Base-by-base conservation (phyloP, 1,140 invertebrate species). In the Zaprionus capensis region DNA sequence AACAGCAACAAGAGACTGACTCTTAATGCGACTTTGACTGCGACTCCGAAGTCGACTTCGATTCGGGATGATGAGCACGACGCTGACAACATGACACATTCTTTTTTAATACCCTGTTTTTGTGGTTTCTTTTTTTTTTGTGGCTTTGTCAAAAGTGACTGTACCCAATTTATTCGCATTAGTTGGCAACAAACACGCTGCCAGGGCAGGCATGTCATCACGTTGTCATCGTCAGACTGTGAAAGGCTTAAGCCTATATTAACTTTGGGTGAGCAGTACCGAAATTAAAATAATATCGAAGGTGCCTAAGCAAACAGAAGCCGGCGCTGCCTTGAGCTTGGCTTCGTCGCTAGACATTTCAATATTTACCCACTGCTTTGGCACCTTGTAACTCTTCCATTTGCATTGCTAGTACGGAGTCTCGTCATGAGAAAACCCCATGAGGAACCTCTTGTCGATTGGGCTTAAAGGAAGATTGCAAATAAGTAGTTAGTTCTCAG, bases 151-250 rank as follows among this genome's bases (percentile, higher is more conserved):
- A 76, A 46, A 46, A 71, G 82, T 87, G 79, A 85, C 68, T 78
- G 82, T 72, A 80, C 51, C 74, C 76, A 82, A 86, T 82, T 77
- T 86, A 86, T 87, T 86, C 82, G 82, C 82, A 86, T 86, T 86
- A 82, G 82, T 86, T 87, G 83, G 72, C 80, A 86, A 86, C 57
- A 58, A 38, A 69, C 28, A 41, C 46, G 56, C 36, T 61, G 62
- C 53, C 62, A 58, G 70, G 65, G 38, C 61, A 57, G 65, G 58
- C 66, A 69, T 69, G 56, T 46, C 41, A 46, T 46, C 41, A 61
- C 71, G 34, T 46, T 46, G 46, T 62, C 71, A 15, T 11, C 65
- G 17, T 46, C 41, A 11, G 41, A 28, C 72, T 83, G 70, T 72
- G 65, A 82, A 71, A 76, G 79, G 76, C 72, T 75, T 44, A 70